These are phyloP conservation scores for Drosophila santomea DNA, from an alignment of 1,140 invertebrate species.

Conservation along the genomic window DNA sequence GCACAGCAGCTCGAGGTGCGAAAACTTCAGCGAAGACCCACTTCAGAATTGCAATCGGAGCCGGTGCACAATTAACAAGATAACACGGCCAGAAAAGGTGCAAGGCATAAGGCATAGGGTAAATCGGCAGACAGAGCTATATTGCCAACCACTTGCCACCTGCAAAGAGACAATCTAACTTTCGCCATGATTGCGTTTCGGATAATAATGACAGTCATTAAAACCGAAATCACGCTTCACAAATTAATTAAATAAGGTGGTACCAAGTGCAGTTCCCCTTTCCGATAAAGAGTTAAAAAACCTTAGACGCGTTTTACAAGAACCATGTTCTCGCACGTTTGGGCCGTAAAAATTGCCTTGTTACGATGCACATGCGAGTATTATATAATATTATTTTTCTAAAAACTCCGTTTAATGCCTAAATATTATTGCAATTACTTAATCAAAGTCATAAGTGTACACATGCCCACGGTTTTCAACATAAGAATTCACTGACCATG, in stretches of 20 bases:
- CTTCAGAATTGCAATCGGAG: conserved; percentile 72
- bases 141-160: conserved; percentile 32
- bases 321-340: no score
- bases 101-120: background rate
- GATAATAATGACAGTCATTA: conserved; percentile 52
- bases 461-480: no score
- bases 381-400: no score
- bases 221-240: conserved; percentile 55
- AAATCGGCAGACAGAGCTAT: background rate
- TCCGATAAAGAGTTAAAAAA: background rate
- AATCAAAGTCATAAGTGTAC: no score
- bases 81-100: conserved; percentile 37
- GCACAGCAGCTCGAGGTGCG: conserved; percentile 55
- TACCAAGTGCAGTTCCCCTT: conserved; percentile 13
- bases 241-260: conserved; percentile 70
- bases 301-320: background rate
- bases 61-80: conserved; percentile 73
- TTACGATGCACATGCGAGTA: no score
- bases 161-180: conserved; percentile 78
- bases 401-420: no score
- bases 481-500: no score
- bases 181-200: conserved; percentile 63
- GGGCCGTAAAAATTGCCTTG: no score
- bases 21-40: conserved; percentile 53
- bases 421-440: no score